These are phyloP conservation scores for Buteo buteo DNA, from an alignment of 2,113 vertebrate genomes.

Conservation along the genomic window DNA sequence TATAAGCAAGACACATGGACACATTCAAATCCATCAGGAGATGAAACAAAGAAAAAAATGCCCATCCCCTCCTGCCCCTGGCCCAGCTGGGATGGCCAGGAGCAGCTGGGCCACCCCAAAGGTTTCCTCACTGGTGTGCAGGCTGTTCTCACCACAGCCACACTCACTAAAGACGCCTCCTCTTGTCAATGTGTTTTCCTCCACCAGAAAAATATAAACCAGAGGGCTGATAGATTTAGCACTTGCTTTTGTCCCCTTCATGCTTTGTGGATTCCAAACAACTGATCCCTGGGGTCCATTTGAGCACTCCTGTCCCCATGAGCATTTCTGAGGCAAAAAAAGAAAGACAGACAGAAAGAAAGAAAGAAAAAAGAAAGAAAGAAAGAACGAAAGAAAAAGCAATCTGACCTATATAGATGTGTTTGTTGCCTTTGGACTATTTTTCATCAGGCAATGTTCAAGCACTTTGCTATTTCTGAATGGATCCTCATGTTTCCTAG, in stretches of 20 bases:
- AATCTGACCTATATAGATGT: neutral
- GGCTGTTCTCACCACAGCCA: neutral
- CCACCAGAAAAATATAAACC: neutral
- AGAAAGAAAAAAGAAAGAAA: too few species aligned
- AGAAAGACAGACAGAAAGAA: neutral
- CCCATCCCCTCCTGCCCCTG: neutral
- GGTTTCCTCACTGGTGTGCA: neutral
- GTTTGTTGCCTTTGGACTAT: neutral
- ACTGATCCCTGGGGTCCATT: neutral
- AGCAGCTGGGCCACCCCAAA: neutral
- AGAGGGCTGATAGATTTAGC: neutral
- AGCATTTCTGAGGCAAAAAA: neutral
- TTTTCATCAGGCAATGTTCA: neutral
- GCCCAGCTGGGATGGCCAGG: neutral
- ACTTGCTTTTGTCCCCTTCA: neutral
- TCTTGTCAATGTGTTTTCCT: neutral
- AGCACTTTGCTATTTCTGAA: neutral
- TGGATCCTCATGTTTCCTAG: neutral
- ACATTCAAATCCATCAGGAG: neutral
- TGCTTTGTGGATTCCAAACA: neutral
- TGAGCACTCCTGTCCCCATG: neutral
- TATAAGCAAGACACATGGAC: neutral
- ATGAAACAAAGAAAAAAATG: neutral
- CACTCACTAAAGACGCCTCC: neutral
- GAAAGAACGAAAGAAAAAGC: neutral